A percentile compares a stretch with the other conserved stretches of the same genome.
phyloP scores from a whole-genome alignment of 2,113 vertebrate genomes.

The cattle (Bos taurus) region DNA sequence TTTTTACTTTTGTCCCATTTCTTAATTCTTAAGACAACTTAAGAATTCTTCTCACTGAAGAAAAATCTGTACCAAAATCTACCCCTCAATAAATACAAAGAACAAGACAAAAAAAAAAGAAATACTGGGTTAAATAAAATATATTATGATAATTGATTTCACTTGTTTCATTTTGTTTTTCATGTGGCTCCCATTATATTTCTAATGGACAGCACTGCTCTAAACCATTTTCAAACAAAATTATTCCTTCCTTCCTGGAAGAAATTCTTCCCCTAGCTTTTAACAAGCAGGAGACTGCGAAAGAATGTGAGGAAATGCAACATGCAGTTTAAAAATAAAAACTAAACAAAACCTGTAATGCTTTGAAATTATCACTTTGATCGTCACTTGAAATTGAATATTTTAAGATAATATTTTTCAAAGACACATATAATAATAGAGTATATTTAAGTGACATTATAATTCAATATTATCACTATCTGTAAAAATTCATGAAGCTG shows the following conservation, averaged over 20 bases:
- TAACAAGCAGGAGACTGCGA: neutral
- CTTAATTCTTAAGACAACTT: neutral
- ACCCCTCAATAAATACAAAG: neutral
- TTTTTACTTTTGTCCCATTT: neutral
- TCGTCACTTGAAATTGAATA: neutral
- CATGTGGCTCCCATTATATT: neutral
- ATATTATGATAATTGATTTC: neutral
- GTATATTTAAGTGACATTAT: neutral
- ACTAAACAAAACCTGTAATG: neutral
- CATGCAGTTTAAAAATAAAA: slow-evolving; percentile 15
- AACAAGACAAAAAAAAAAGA: neutral
- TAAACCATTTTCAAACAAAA: neutral
- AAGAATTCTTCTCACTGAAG: neutral
- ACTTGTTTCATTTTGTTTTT: neutral
- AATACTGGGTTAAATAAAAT: neutral
- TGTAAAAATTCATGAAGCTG: neutral
- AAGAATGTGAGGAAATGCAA: neutral
- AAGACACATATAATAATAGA: neutral
- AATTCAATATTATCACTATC: neutral
- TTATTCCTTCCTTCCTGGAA: neutral
- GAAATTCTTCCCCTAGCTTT: neutral
- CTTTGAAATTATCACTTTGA: neutral
- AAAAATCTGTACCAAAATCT: neutral
- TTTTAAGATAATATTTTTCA: neutral
- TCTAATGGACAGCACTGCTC: neutral